Evolutionary conservation across 2,113 vertebrate genomes (phyloP), one percentile per base, ranked within the genome.

Genomic region (Sinocyclocheilus grahami): DNA sequence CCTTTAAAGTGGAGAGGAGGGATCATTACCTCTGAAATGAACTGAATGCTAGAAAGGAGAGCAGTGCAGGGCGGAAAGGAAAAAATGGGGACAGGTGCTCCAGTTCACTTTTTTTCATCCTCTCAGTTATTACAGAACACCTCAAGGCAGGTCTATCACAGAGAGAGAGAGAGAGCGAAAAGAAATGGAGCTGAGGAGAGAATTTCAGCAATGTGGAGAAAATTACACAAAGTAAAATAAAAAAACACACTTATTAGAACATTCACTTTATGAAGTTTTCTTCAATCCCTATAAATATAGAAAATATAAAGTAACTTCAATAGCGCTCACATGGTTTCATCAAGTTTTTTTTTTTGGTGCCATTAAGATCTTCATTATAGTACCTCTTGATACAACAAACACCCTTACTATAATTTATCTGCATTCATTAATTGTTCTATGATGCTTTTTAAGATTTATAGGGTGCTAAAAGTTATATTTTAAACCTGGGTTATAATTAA

Each of bases 21-120:
- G 71, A 88, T 90, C 85, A 90, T 90, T 88, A 90, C 85, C 82
- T 78, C 78, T 82, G 85, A 86, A 89, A 89, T 88, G 89, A 85
- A 83, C 82, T 88, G 87, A 89, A 78, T 84, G 78, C 84, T 74
- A 86, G 80, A 80, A 53, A 69, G 46, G 63, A 82, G 80, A 69
- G 46, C 63, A 69, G 18, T 46, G 62, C 39, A 39, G 65, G 30
- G 24, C 51, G 27, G 18, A 71, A 83, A 55, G 46, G 33, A 51
- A 48, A 72, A 82, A 83, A 72, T 1, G 30, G 48, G 46, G 65
- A 83, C 81, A 83, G 65, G 65, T 72, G 67, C 65, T 72, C 65
- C 7, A 67, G 42, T 82, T 82, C 62, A 83, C 46, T 22, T 83
- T 83, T 82, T 71, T 33, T 20, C 67, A 58, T 39, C 33, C 22